phyloP scores from a whole-genome alignment of 37 sponge, comb jelly and placozoan species.

The Amphimedon queenslandica region DNA sequence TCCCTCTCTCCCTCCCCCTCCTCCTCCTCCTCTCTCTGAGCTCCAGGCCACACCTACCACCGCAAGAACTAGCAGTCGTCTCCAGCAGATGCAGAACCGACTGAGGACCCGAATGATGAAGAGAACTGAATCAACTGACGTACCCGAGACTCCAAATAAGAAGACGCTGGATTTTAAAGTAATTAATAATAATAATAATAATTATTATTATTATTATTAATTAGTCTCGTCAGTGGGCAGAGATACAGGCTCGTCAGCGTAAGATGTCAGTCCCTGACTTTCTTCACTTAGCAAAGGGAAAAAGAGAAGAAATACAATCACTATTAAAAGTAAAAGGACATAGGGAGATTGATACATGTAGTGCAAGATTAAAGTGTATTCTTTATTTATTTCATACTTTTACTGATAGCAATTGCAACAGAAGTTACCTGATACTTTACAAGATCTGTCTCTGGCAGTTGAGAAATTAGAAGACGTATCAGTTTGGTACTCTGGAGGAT shows the following conservation, averaged over 20 bases:
- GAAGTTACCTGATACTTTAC: constrained; percentile 7
- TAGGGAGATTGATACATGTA: not conserved
- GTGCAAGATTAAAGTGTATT: no score
- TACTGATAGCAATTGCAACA: not conserved
- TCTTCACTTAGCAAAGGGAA: constrained; percentile 33
- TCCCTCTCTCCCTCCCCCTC: constrained; percentile 8
- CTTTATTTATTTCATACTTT: not conserved
- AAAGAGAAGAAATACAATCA: constrained; percentile 19
- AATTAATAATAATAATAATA: constrained; percentile 3
- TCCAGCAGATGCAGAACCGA: constrained; percentile 56
- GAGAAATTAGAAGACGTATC: constrained; percentile 42
- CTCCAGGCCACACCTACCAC: not conserved
- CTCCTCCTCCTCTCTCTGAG: not conserved
- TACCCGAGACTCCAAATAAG: not conserved
- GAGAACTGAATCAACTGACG: not conserved
- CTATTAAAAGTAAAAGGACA: constrained; percentile 20
- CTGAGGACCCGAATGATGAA: constrained; percentile 53
- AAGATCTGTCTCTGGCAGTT: constrained; percentile 8
- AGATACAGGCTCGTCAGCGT: constrained; percentile 59
- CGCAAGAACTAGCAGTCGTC: constrained; percentile 16
- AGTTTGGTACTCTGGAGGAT: constrained; percentile 69
- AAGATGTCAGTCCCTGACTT: constrained; percentile 50
- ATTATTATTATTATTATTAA: not conserved
- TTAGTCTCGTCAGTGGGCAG: constrained; percentile 65
- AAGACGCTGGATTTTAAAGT: constrained; percentile 21